phyloP scores from a whole-genome alignment of 2,888 invertebrate species.

The Apocheima hispidaria region DNA sequence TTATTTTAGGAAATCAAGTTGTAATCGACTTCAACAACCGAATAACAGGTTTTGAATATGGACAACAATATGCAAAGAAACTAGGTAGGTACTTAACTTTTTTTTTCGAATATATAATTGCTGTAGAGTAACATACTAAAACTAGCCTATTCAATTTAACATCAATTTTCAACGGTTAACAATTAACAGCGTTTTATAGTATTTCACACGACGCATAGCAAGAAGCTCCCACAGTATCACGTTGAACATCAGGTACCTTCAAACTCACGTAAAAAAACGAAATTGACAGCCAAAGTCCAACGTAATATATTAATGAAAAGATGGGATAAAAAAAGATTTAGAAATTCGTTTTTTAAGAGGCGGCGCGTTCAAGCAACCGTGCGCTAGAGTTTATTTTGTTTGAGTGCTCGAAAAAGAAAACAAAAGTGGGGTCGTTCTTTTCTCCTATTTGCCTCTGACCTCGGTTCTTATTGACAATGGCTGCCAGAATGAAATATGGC shows the following conservation, averaged over 20 bases:
- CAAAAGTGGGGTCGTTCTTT: slow-evolving; percentile 77
- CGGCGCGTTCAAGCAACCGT: slow-evolving; percentile 80
- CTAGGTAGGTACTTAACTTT: not conserved
- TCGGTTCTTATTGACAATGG: slow-evolving; percentile 83
- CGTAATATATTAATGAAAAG: slow-evolving; percentile 85
- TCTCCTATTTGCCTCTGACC: slow-evolving; percentile 84
- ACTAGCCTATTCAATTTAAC: slow-evolving; percentile 30
- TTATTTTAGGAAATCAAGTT: not conserved
- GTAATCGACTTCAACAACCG: slow-evolving; percentile 2
- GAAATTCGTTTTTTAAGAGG: slow-evolving; percentile 79
- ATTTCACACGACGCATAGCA: slow-evolving; percentile 61
- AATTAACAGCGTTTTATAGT: slow-evolving; percentile 56
- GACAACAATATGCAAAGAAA: slow-evolving; percentile 8
- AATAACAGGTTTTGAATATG: slow-evolving; percentile 1
- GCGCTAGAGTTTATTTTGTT: slow-evolving; percentile 78
- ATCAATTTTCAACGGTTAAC: slow-evolving; percentile 46
- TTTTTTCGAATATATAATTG: not conserved
- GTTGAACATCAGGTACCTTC: slow-evolving; percentile 68
- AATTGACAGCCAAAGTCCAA: slow-evolving; percentile 76
- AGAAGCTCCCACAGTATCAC: slow-evolving; percentile 67
- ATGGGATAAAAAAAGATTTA: slow-evolving; percentile 74
- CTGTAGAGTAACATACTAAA: slow-evolving; percentile 13
- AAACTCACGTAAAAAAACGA: slow-evolving; percentile 64
- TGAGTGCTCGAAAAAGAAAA: slow-evolving; percentile 80
- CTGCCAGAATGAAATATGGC: slow-evolving; percentile 85